Percentiles rank a stretch among this genome's conserved stretches.
These are phyloP conservation scores for Lagodon rhomboides DNA, from an alignment of 2,797 vertebrate genomes.

Conservation along the genomic window DNA sequence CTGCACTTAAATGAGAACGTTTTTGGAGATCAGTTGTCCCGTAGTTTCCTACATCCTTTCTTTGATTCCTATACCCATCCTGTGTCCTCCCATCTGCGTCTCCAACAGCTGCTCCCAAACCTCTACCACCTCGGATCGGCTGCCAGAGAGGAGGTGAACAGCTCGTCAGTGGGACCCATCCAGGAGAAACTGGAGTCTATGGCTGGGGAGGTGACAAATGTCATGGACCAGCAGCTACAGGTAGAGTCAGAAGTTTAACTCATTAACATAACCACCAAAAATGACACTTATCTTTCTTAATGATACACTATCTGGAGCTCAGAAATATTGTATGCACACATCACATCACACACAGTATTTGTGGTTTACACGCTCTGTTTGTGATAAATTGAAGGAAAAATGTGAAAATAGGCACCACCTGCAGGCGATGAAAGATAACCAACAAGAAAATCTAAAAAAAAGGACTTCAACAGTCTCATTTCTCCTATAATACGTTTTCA, in stretches of 20 bases:
- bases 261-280: not conserved
- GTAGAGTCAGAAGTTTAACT: constrained; percentile 69
- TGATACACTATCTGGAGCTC: too few species aligned
- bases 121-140: constrained; percentile 93
- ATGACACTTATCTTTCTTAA: too few species aligned
- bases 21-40: not conserved
- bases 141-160: constrained; percentile 89
- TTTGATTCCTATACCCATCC: constrained; percentile 80
- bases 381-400: not conserved
- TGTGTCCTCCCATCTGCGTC: not conserved
- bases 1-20: not conserved
- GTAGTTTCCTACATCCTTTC: constrained; percentile 18
- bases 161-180: constrained; percentile 90
- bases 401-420: not conserved
- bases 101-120: constrained; percentile 92
- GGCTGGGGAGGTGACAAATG: constrained; percentile 95
- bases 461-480: not conserved
- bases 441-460: not conserved
- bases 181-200: constrained; percentile 97
- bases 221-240: constrained; percentile 97
- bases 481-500: not conserved
- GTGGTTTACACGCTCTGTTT: not conserved
- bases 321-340: not conserved
- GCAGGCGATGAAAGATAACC: not conserved
- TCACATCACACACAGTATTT: not conserved